Evolutionary conservation across 2,113 vertebrate species (phyloP), one percentile per base, ranked within the genome.

Genomic region (Rafetus swinhoei): DNA sequence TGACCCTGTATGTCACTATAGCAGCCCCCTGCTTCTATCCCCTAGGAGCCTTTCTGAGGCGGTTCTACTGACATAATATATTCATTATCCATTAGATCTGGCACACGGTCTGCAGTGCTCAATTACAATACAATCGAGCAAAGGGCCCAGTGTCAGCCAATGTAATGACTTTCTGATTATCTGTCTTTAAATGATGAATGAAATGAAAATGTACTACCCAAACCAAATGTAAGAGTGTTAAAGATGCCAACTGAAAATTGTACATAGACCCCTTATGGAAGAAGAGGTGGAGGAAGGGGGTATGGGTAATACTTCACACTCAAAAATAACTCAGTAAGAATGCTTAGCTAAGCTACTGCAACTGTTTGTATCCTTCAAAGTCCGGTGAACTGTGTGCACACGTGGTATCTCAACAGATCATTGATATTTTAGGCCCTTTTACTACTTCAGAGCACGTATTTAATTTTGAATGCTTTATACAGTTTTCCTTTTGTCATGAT

Each of bases 141-240:
- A 94, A 83, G 98, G 97, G 98, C 98, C 98, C 97, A 96, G 98
- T 99, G 98, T 98, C 97, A 98, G 99, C 98, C 98, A 95, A 97
- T 98, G 98, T 99, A 99, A 99, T 99, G 99, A 99, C 99, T 99
- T 99, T 99, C 98, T 99, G 99, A 99, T 99, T 99, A 99, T 99
- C 99, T 99, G 98, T 99, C 98, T 98, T 99, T 99, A 99, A 99
- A 99, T 99, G 99, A 99, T 99, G 98, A 99, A 99, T 99, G 98
- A 99, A 99, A 99, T 98, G 98, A 99, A 98, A 98, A 98, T 98
- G 98, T 98, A 98, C 98, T 97, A 92, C 98, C 98, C 97, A 97
- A 97, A 97, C 94, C 96, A 97, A 97, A 97, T 93, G 95, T 93
- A 97, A 97, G 97, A 97, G 96, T 95, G 97, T 97, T 97, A 97